phyloP scores from a whole-genome alignment of 2,113 vertebrate species.

The Chaetodon trifascialis region DNA sequence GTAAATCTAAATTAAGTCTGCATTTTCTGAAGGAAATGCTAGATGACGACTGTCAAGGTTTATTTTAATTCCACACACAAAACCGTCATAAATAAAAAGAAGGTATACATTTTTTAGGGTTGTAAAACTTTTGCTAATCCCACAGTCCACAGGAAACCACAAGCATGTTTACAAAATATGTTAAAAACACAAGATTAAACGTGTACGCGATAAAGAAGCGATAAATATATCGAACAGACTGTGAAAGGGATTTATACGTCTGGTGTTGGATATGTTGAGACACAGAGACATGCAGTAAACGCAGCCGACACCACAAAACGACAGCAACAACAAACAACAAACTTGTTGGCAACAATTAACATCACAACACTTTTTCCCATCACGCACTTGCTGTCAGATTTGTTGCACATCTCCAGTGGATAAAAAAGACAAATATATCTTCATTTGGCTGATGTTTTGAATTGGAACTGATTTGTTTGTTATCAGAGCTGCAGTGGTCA shows the following conservation, averaged over 20 bases:
- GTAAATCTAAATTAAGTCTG: not conserved
- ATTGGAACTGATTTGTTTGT: not conserved
- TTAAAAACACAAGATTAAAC: conserved; percentile 1
- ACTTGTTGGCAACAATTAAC: conserved; percentile 26
- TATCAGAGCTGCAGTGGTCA: not conserved
- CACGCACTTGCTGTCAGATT: conserved; percentile 1
- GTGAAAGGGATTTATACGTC: not conserved
- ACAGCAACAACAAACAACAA: not conserved
- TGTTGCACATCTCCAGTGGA: not conserved
- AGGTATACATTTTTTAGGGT: not conserved
- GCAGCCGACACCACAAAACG: not conserved
- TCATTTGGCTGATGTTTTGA: conserved; percentile 6
- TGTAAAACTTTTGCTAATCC: conserved; percentile 11
- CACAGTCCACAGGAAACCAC: conserved; percentile 19
- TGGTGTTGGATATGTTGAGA: not conserved
- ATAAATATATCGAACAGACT: conserved; percentile 13
- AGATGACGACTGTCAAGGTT: not conserved
- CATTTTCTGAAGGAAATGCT: conserved; percentile 3
- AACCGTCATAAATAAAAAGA: conserved; percentile 29
- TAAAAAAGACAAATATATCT: conserved; percentile 18
- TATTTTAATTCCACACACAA: conserved; percentile 44
- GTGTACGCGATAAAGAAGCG: conserved; percentile 14
- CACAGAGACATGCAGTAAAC: not conserved
- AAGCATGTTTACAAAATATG: conserved; percentile 27
- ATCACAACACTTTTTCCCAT: conserved; percentile 23